Evolutionary conservation across 2,797 vertebrate species (phyloP).

Genomic region (Enteromius thamalakanensis): DNA sequence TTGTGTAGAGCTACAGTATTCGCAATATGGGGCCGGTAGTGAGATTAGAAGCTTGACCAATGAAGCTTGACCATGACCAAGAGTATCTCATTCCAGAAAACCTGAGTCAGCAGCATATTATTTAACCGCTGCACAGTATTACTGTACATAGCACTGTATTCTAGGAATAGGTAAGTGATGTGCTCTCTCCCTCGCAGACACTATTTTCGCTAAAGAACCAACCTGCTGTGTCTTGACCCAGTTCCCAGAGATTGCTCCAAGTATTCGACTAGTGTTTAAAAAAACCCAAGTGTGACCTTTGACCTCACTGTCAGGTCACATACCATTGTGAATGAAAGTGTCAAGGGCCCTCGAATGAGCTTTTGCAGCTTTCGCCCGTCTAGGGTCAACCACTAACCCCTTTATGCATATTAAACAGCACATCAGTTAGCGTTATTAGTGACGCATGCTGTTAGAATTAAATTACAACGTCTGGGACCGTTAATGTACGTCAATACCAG

Average conservation of each 20-base stretch:
- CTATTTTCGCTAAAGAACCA: neutral
- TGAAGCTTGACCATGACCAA: conserved; percentile 37
- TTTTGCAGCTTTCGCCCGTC: neutral
- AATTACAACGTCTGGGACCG: conserved; percentile 33
- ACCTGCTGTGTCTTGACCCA: conserved; percentile 22
- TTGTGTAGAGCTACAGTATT: neutral
- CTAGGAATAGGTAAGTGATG: conserved; percentile 20
- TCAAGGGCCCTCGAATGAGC: conserved; percentile 36
- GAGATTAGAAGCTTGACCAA: conserved; percentile 10
- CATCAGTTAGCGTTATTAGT: conserved; percentile 34
- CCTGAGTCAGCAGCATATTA: conserved; percentile 7
- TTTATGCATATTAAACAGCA: conserved; percentile 29
- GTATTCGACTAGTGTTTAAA: neutral
- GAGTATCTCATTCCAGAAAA: conserved; percentile 16
- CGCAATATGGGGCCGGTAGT: neutral
- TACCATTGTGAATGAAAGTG: conserved; percentile 36
- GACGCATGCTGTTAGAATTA: conserved; percentile 30
- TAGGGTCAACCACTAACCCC: conserved; percentile 8
- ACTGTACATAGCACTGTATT: neutral
- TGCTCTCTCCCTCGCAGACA: neutral
- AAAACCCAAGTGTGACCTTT: conserved; percentile 13
- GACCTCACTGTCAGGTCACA: conserved; percentile 26
- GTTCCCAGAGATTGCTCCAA: conserved; percentile 1
- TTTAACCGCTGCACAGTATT: neutral
- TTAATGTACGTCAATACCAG: conserved; percentile 36